Evolutionary conservation across 2,113 vertebrate genomes (phyloP), one percentile per base, ranked within the genome.

Genomic region (Oncorhynchus masou): DNA sequence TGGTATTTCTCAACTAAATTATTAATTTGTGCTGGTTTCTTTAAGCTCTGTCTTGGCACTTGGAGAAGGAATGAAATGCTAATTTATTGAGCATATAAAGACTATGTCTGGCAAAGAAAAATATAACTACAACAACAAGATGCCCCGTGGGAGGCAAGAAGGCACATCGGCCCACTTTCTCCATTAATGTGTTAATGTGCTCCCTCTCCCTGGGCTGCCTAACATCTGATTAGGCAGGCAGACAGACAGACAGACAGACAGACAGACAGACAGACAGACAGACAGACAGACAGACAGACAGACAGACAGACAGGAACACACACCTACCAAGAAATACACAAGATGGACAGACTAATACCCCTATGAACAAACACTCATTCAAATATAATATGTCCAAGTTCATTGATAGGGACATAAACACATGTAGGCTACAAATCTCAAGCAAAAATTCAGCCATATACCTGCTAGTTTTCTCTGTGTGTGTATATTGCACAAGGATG

Each of bases 61-160:
- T 87, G 79, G 78, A 77, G 78, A 49, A 70, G 59, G 57, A 74
- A 70, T 69, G 74, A 78, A 81, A 84, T 86, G 77, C 81, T 74
- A 88, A 92, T 91, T 85, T 84, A 79, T 71, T 16, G 71, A 49
- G 60, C 62, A 80, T 74, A 83, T 83, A 86, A 89, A 88, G 74
- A 71, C 78, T 68, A 67, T 49, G 39, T 45, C 39, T 62, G 24
- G 72, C 77, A 81, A 71, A 34, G 79, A 68, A 73, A 84, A 59
- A 5, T 13, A 64, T 15, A 69, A 78, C 80, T 74, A 59, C 70
- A 85, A 86, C 70, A 85, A 83, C 79, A 73, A 62, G 8, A 70
- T 72, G 49, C 82, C 83, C 77, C 79, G 84, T 85, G 81, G 85
- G 80, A 27, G 25, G 6, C 31, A 24, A 5, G 51, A 29, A 65